phyloP scores from a whole-genome alignment of 2,888 invertebrate species.

The Thalpophila matura region DNA sequence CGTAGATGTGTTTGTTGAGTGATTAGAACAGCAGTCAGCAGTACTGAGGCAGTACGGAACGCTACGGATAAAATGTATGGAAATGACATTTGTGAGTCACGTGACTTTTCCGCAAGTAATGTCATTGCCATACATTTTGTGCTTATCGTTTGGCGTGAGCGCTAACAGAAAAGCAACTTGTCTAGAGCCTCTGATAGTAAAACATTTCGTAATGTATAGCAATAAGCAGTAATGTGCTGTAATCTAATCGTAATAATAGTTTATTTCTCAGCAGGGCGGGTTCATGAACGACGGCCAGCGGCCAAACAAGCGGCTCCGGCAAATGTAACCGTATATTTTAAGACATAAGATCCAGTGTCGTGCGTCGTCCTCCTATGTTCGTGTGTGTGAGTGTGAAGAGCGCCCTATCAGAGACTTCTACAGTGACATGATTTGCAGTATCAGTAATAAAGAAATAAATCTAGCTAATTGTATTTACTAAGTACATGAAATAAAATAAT shows the following conservation, averaged over 20 bases:
- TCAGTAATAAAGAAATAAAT: constrained; percentile 75
- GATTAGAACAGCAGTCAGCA: neutral
- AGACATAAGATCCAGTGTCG: constrained; percentile 68
- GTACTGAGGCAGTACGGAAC: too few species aligned
- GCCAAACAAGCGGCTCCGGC: constrained; percentile 88
- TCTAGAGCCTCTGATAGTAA: neutral
- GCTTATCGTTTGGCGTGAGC: too few species aligned
- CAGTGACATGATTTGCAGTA: constrained; percentile 78
- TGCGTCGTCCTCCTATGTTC: constrained; percentile 82
- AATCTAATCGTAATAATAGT: constrained; percentile 45
- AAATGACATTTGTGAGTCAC: too few species aligned
- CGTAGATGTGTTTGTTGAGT: constrained; percentile 1
- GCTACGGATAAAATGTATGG: too few species aligned
- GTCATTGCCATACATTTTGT: too few species aligned
- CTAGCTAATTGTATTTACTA: constrained; percentile 90
- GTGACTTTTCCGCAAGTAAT: too few species aligned
- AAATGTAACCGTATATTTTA: constrained; percentile 78
- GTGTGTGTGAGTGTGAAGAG: constrained; percentile 81
- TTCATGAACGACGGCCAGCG: constrained; percentile 90
- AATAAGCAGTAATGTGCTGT: neutral
- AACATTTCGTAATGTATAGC: neutral
- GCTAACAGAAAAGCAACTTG: too few species aligned
- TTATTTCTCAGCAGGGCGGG: constrained; percentile 77
- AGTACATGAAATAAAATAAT: constrained; percentile 86
- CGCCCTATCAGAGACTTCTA: constrained; percentile 80